Evolutionary conservation across 37 sponge, comb jelly and placozoan genomes (phyloP).

Genomic region (Tethya wilhelma): DNA sequence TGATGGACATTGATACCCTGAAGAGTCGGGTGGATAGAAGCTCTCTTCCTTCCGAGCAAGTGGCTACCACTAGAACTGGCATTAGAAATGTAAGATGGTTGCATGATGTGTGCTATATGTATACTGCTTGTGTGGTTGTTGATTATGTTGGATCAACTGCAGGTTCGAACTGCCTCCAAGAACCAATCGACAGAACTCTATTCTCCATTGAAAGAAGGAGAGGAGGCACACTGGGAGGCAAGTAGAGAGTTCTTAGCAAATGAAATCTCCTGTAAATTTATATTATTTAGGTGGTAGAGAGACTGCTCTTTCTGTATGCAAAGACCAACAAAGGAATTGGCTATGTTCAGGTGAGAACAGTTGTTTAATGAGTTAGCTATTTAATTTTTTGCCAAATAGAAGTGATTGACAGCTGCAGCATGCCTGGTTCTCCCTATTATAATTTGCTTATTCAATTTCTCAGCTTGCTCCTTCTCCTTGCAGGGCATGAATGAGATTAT

Average conservation of each 20-base stretch:
- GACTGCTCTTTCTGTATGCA: constrained; percentile 93
- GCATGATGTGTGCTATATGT: neutral
- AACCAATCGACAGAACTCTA: constrained; percentile 22
- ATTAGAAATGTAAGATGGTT: constrained; percentile 58
- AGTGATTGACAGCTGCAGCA: neutral
- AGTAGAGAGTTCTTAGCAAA: too few species aligned
- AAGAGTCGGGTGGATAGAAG: constrained; percentile 67
- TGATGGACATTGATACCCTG: constrained; percentile 41
- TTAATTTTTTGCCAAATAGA: neutral
- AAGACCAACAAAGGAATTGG: constrained; percentile 90
- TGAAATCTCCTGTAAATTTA: neutral
- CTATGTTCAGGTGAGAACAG: constrained; percentile 90
- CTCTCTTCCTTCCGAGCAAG: constrained; percentile 56
- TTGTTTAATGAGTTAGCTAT: neutral
- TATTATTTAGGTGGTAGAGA: constrained; percentile 80
- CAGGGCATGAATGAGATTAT: constrained; percentile 98
- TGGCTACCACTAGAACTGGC: constrained; percentile 62
- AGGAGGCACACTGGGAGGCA: constrained; percentile 99
- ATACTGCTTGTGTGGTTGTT: neutral
- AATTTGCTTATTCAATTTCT: neutral
- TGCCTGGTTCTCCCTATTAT: neutral
- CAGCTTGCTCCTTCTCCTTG: neutral
- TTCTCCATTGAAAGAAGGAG: constrained; percentile 71
- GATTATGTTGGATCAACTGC: neutral
- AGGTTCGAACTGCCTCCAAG: neutral